These are phyloP conservation scores for crab-eating macaque (Macaca fascicularis) DNA, from an alignment of 2,113 vertebrate species.

Conservation along the genomic window T2T-MFA8v1.1 NC_088377.1:18591501-18592000, in stretches of 20 bases:
- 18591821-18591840: not conserved
- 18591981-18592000: not conserved
- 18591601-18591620: not conserved
- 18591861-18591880: not conserved
- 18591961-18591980: not conserved
- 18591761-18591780: not conserved
- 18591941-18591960: not conserved
- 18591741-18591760: not conserved
- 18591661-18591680: not conserved
- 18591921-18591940: not conserved
- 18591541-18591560: not conserved
- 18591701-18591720: not conserved
- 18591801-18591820: not conserved
- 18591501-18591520: not conserved
- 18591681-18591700: not conserved
- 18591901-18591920: not conserved
- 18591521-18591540: not conserved
- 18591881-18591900: not conserved
- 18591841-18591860: not conserved
- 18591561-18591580: not conserved
- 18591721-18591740: not conserved
- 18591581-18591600: not conserved
- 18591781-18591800: not conserved
- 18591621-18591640: too few relatives aligned
- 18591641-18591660: not conserved